Evolutionary conservation across 2,797 vertebrate genomes (phyloP), one percentile per base, ranked within the genome.

Genomic region (Microchirus variegatus): DNA sequence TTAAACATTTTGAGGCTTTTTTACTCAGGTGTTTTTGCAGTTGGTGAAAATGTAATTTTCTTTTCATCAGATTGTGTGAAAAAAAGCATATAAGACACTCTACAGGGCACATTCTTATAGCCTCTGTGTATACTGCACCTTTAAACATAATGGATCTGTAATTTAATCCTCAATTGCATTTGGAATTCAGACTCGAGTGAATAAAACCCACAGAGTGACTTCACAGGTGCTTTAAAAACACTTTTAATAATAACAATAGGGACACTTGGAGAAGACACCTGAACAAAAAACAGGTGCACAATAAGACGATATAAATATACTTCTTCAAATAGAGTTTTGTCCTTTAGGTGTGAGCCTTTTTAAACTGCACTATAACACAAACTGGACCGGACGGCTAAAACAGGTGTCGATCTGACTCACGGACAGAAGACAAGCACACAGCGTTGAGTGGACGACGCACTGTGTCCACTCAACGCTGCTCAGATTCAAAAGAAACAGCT

Each of bases 221-320:
- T 19, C 42, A 64, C 14, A 40, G 38, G 8, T 62, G 63, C 78
- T 87, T 91, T 90, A 89, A 90, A 91, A 91, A 84, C 84, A 90
- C 73, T 80, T 90, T 92, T 91, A 90, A 81, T 22, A 22, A 22
- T 22, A 22, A 22, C 5, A 22, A 22, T 92, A 64, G 38, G 59
- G 78, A 91, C 87, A 90, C 71, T 77, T 53, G 70, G 66, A 66
- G 47, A 65, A 84, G 69, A 86, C 86, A 95, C 78, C 86, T 90
- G 88, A 80, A 83, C 87, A 91, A 89, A 89, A 22, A 91, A 93
- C 91, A 94, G 93, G 93, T 88, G 75, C 81, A 90, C 81, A 77
- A 80, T 54, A 56, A 88, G 63, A 94, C 91, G 82, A 93, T 91
- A 91, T 71, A 90, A 91, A 92, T 89, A 91, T 87, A 72, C 77